Evolutionary conservation across 2,888 invertebrate genomes (phyloP).

Genomic region (Morpho helenor): DNA sequence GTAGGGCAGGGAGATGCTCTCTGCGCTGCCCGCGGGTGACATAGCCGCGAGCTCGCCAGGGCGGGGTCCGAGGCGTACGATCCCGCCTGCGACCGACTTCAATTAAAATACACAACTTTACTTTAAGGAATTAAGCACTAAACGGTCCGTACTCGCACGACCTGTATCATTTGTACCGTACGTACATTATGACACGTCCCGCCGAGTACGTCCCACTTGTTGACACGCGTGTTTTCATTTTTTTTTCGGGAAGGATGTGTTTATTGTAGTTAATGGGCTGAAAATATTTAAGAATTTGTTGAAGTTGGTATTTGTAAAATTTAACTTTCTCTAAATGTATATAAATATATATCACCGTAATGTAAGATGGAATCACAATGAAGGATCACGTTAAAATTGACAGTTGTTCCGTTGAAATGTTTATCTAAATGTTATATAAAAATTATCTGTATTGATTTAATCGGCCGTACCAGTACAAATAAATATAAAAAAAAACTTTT

Average conservation of each 20-base stretch:
- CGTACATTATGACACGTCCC: constrained; percentile 2
- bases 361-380: constrained; percentile 39
- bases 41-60: constrained; percentile 8
- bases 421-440: constrained; percentile 57
- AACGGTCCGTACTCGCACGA: constrained; percentile 24
- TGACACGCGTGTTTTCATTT: constrained; percentile 12
- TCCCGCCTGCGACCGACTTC: constrained; percentile 30
- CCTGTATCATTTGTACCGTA: not conserved
- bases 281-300: constrained; percentile 55
- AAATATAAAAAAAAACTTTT: constrained; percentile 40
- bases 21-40: constrained; percentile 11
- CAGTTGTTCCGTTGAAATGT: constrained; percentile 52
- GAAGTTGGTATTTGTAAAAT: constrained; percentile 52
- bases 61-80: not conserved
- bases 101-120: constrained; percentile 35
- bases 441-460: constrained; percentile 51
- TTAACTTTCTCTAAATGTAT: constrained; percentile 43
- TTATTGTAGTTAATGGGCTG: constrained; percentile 41
- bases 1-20: constrained; percentile 14
- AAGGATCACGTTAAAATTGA: constrained; percentile 47
- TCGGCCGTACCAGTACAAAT: constrained; percentile 75
- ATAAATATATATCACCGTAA: constrained; percentile 43
- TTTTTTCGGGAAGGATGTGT: constrained; percentile 11
- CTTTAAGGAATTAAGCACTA: constrained; percentile 10
- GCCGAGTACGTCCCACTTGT: constrained; percentile 4